Conservation (phyloP, 2,888 invertebrate genomes). For the Tipula confusa region DNA sequence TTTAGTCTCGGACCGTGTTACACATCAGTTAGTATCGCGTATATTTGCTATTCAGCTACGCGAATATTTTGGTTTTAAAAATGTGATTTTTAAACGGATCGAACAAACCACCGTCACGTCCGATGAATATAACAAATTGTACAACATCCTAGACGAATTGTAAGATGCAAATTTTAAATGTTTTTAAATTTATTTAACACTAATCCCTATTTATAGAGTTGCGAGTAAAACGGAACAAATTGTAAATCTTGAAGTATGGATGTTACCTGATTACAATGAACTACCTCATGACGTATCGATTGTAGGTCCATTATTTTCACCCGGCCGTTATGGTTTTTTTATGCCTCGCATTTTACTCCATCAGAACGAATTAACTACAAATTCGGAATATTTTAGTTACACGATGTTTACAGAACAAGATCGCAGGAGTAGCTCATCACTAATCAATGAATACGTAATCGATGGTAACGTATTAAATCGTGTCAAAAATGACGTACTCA, state of each 20-base stretch:
- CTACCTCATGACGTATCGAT: constrained; percentile 49
- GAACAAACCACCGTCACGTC: constrained; percentile 38
- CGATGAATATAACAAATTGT: constrained; percentile 33
- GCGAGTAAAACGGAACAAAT: not conserved
- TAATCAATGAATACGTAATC: constrained; percentile 40
- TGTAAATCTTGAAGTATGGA: constrained; percentile 67
- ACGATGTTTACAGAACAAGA: constrained; percentile 32
- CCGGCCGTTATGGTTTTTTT: constrained; percentile 64
- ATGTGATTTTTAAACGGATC: constrained; percentile 46
- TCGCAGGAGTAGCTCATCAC: constrained; percentile 35
- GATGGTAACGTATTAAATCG: constrained; percentile 37
- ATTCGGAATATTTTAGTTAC: not conserved
- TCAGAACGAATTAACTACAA: not conserved
- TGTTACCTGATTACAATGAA: constrained; percentile 58
- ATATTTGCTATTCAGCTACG: constrained; percentile 57
- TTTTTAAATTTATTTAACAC: constrained; percentile 40
- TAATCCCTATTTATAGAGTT: constrained; percentile 37
- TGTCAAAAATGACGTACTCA: constrained; percentile 31
- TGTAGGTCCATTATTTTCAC: constrained; percentile 53
- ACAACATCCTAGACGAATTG: constrained; percentile 30
- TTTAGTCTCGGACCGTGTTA: constrained; percentile 54
- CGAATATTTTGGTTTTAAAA: constrained; percentile 52
- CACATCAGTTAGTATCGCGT: constrained; percentile 56
- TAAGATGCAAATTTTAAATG: constrained; percentile 33
- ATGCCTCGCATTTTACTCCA: constrained; percentile 51